Conservation (phyloP, 2,797 vertebrate species). For the Chloroceryle inda region DNA sequence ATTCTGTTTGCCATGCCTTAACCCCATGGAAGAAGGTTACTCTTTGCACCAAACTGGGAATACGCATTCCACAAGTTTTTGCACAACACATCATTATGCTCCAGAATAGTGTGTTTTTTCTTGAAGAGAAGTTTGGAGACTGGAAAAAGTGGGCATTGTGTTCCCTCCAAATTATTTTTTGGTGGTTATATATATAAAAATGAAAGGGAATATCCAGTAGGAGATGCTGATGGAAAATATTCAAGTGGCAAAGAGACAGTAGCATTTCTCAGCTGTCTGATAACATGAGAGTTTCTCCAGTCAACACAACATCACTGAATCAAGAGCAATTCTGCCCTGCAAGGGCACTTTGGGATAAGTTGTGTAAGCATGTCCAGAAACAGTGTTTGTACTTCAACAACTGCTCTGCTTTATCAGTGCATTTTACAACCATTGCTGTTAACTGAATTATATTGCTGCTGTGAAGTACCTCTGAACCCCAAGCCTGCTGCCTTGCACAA, state of each 20-base stretch:
- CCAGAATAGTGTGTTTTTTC: not conserved
- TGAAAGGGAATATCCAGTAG: not conserved
- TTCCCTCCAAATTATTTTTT: not conserved
- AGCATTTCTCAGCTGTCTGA: not conserved
- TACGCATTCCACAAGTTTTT: not conserved
- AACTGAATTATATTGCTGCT: not conserved
- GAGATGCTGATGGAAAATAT: not conserved
- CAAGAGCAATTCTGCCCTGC: not conserved
- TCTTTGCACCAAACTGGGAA: not conserved
- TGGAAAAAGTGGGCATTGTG: not conserved
- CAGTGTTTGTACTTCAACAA: not conserved
- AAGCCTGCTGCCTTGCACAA: not conserved
- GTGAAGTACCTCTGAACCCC: not conserved
- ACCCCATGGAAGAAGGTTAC: not conserved
- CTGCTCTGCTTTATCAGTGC: constrained; percentile 22
- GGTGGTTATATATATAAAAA: not conserved
- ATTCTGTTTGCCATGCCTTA: not conserved
- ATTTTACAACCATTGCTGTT: not conserved
- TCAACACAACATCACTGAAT: not conserved
- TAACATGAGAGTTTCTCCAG: not conserved
- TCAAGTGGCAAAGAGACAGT: not conserved
- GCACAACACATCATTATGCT: not conserved
- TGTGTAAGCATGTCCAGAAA: not conserved
- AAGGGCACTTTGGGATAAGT: not conserved
- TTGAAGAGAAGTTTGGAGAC: not conserved